Evolutionary conservation across 1,140 invertebrate genomes (phyloP), one percentile per base, ranked within the genome.

Genomic region (Pogonognathellus flavescens): DNA sequence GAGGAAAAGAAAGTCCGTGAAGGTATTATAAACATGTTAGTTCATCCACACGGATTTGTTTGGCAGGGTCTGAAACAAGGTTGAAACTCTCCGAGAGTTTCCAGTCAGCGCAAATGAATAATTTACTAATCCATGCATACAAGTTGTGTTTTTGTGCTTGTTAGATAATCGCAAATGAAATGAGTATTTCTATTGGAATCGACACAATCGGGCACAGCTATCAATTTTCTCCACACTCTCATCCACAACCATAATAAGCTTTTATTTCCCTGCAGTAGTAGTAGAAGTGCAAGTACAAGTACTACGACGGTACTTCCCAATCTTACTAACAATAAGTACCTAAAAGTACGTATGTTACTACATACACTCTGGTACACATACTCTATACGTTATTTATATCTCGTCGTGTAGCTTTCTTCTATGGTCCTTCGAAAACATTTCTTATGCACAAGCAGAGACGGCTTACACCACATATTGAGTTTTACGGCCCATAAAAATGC

Each of bases 401-500:
- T 41, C 31, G 31, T 41, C 31, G 31, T 41, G 31, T 3, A 41
- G 31, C 31, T 41, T 41, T 41, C 31, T 41, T 41, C 31, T 6
- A 41, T 41, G 31, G 2, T 41, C 1, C 2, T 41, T 6, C 31
- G 31, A 41, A 41, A 1, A 41, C 31, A 41, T 6, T 41, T 41
- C 31, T 41, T 41, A 41, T 41, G 31, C 31, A 14, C 41, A 49
- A n/a, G 41, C 11, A 76, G 25, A 66, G 18, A 25, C 14, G 5
- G 25, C 20, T 25, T 76, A 76, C 9, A 76, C 70, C 41, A 18
- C 70, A 76, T 76, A 76, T 41, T 41, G 70, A 31, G 70, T 76
- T 76, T 76, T 76, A 76, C n/a, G 14, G 70, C 41, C 31, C 41
- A 76, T 76, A 76, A 76, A 76, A 76, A 50, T 76, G 25, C 70